phyloP scores from a whole-genome alignment of 2,797 vertebrate genomes.

The Cryptoblepharus egeriae region DNA sequence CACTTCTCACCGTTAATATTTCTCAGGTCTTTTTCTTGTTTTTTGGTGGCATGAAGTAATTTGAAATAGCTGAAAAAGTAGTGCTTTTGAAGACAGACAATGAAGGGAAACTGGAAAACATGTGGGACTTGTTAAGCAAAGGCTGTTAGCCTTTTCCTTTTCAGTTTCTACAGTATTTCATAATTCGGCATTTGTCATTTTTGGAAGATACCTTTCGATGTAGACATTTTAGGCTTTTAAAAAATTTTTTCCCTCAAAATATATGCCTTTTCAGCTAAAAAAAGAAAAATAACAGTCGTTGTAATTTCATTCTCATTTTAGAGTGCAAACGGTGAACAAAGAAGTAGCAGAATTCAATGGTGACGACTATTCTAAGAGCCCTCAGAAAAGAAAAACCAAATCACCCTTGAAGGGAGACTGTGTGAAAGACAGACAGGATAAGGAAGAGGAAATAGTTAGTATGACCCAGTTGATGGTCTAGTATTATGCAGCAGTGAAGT shows the following conservation, averaged over 20 bases:
- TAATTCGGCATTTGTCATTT: conserved; percentile 40
- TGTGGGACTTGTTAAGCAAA: conserved; percentile 35
- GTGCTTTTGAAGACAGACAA: conserved; percentile 45
- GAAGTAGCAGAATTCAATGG: conserved; percentile 73
- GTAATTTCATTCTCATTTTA: conserved; percentile 59
- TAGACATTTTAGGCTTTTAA: conserved; percentile 9
- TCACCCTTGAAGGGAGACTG: conserved; percentile 75
- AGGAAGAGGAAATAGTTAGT: conserved; percentile 78
- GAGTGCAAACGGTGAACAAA: conserved; percentile 79
- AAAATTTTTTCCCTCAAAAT: conserved; percentile 37
- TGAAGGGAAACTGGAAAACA: conserved; percentile 50
- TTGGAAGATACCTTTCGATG: not conserved
- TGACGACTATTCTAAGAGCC: conserved; percentile 74
- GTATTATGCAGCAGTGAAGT: not conserved
- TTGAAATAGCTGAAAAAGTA: conserved; percentile 46
- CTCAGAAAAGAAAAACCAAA: conserved; percentile 80
- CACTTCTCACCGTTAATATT: conserved; percentile 52
- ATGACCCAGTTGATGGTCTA: conserved; percentile 21
- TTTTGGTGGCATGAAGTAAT: conserved; percentile 45
- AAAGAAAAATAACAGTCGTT: conserved; percentile 32
- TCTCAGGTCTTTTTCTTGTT: conserved; percentile 44
- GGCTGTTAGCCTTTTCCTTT: conserved; percentile 40
- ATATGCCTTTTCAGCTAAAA: conserved; percentile 10
- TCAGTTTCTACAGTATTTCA: conserved; percentile 37
- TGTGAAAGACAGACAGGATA: conserved; percentile 75